Evolutionary conservation across 2,113 vertebrate species (phyloP).

Genomic region (Leuciscus idus): DNA sequence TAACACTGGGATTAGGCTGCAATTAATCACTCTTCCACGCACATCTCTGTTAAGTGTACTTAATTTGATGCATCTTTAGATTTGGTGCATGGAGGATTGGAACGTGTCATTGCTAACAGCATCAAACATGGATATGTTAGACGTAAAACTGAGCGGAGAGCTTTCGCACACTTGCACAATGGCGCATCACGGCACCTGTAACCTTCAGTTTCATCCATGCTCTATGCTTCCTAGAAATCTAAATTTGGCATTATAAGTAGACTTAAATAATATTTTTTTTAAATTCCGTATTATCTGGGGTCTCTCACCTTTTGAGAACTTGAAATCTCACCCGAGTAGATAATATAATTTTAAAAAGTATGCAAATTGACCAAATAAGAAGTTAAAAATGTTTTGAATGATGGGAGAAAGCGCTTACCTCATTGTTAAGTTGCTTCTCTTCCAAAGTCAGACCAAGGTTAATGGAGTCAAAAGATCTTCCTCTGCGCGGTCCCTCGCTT

Average conservation of each 20-base stretch:
- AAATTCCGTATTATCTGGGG: not conserved
- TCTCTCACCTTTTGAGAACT: not conserved
- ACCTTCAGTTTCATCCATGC: not conserved
- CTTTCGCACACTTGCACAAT: not conserved
- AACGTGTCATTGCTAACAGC: not conserved
- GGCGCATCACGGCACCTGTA: not conserved
- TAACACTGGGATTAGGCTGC: slow-evolving; percentile 56
- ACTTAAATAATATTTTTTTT: not conserved
- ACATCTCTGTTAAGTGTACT: slow-evolving; percentile 18
- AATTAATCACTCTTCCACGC: slow-evolving; percentile 60
- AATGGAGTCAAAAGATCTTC: slow-evolving; percentile 82
- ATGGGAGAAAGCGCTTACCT: slow-evolving; percentile 71
- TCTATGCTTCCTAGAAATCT: not conserved
- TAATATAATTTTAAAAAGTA: not conserved
- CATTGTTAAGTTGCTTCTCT: slow-evolving; percentile 81
- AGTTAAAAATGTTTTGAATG: not conserved
- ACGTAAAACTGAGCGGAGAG: not conserved
- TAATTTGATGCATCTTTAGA: slow-evolving; percentile 17
- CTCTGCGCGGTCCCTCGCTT: slow-evolving; percentile 78
- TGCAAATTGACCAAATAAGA: not conserved
- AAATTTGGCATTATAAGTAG: not conserved
- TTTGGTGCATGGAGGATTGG: not conserved
- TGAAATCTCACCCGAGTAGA: not conserved
- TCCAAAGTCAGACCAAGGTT: slow-evolving; percentile 74
- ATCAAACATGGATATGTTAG: not conserved